Base-by-base conservation (phyloP, 2,888 invertebrate species). In the Coleophora deauratella region DNA sequence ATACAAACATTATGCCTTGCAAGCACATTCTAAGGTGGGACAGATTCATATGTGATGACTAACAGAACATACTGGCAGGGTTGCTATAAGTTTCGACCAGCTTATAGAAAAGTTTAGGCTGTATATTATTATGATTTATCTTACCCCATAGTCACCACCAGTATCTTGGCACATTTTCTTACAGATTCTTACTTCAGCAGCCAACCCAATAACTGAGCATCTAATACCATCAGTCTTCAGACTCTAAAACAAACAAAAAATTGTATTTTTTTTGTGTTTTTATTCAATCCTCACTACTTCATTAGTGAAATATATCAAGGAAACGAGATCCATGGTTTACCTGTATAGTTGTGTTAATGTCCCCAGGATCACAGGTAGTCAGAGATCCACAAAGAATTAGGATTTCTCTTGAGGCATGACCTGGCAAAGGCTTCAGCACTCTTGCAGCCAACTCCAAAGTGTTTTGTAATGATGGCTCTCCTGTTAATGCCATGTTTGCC, bases 391-490 rank as follows among this genome's bases (percentile, higher is more conserved):
- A 92, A 15, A 99, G 88, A 2, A 98, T 87, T 8, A 99, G 86
- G 28, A 99, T 89, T 85, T 99, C 99, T 54, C 97, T 88, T 44
- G 98, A 98, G 0, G 98, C 95, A 82, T 99, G 99, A 0, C 93
- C 90, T 0, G 99, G 99, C 55, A 99, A 88, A 39, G 96, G 90
- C 67, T 91, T 92, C 9, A 99, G 87, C 0, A 94, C 92, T 55
- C 94, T 90, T 9, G 93, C 77, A 0, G 98, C 97, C 54, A 97
- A 76, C 66, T 98, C 97, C 40, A 99, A 76, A 0, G 97, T 94
- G 72, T 99, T 99, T 81, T 99, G 98, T 39, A 99, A 75, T 0
- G 98, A 99, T 1, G 98, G 98, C 76, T 99, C 99, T 0, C 99
- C 99, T 34, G 88, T 88, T 49, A 98, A 89, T 9, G 87, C 66